Base-by-base conservation (phyloP, 1,140 invertebrate genomes). In the Drosophila biarmipes region DNA sequence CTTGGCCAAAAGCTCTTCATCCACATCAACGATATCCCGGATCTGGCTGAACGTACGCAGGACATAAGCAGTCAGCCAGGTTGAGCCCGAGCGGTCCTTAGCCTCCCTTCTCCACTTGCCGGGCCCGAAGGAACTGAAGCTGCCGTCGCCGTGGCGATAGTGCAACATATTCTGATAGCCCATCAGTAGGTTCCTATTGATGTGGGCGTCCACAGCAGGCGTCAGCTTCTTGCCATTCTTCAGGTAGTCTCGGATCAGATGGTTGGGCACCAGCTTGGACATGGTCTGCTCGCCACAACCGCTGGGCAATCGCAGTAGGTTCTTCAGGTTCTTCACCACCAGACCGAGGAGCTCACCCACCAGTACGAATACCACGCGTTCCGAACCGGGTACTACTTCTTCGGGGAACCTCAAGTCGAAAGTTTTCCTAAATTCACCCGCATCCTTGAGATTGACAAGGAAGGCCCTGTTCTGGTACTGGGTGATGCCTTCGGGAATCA, bases 281-380 rank as follows among this genome's bases (percentile, higher is more conserved):
- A 99, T 97, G 84, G 98, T 99, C 91, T 99, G 98, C 93, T 99
- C 98, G 17, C 97, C 98, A 92, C 98, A 99, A 3, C 97, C 97
- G 76, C 95, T 96, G 6, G 98, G 97, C 94, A 98, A 94, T 81
- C 94, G 93, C 7, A 99, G 94, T 12, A 99, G 92, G 55, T 94
- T 94, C 21, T 96, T 95, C 27, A 97, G 91, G 90, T 97, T 96
- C 35, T 94, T 94, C 7, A 97, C 94, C 43, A 95, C 95, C 1
- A 96, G 94, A 4, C 96, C 96, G 24, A 97, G 90, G 42, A 97
- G 94, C 92, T 97, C 96, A 37, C 96, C 95, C 42, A 97, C 95
- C 42, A 95, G 94, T 29, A 95, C 95, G 27, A 97, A 94, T 92
- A 96, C 95, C 12, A 97, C 93, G 35, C 93, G 93, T 73, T 95